phyloP scores from a whole-genome alignment of 2,113 vertebrate genomes.

The Mesocricetus auratus region DNA sequence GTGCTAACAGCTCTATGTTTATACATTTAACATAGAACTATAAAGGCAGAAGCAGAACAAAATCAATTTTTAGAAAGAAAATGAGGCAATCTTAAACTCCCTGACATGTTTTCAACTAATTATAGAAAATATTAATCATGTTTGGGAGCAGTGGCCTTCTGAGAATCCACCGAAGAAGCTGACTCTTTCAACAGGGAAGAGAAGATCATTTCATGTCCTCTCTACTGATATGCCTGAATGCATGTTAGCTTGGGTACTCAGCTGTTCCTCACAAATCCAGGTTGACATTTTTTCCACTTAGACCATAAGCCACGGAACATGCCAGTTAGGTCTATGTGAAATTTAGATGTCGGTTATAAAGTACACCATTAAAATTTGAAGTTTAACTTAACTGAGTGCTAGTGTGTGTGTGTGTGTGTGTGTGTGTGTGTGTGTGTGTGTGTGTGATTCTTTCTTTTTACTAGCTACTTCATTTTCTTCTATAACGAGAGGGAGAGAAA shows the following conservation, averaged over 20 bases:
- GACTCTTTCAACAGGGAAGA: neutral
- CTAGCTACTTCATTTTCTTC: slow-evolving; percentile 15
- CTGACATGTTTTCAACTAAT: slow-evolving; percentile 55
- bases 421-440: neutral
- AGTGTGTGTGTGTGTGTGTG: neutral
- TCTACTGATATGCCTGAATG: neutral
- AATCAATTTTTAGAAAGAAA: slow-evolving; percentile 59
- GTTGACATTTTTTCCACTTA: slow-evolving; percentile 36
- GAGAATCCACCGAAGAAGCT: neutral
- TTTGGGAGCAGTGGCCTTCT: neutral
- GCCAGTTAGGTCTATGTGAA: neutral
- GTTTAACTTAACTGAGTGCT: neutral
- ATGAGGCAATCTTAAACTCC: slow-evolving; percentile 12
- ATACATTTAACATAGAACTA: neutral
- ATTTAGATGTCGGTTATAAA: neutral
- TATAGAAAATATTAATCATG: slow-evolving; percentile 43
- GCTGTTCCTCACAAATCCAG: neutral
- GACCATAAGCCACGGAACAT: neutral
- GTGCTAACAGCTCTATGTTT: neutral
- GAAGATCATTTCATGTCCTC: neutral
- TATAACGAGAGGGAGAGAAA: neutral
- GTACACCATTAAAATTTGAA: neutral
- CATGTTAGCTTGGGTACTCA: neutral
- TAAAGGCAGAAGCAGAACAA: slow-evolving; percentile 33
- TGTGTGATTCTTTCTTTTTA: neutral